Conservation (phyloP, 2,888 invertebrate species). For the Ectemnius lituratus region DNA sequence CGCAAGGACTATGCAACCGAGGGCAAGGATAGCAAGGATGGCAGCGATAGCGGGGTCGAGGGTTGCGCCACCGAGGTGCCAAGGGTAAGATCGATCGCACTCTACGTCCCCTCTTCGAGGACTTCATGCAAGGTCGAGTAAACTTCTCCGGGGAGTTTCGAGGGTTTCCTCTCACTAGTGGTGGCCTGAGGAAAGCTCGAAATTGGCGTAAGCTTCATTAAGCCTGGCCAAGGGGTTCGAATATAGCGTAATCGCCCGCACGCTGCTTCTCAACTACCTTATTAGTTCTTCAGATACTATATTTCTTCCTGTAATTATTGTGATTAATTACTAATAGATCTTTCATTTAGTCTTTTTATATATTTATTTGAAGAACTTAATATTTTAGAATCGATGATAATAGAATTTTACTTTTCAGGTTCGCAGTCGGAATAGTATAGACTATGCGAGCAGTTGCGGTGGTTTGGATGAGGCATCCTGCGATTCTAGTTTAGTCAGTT, state of each 20-base stretch:
- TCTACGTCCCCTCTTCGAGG: neutral
- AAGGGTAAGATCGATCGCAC: conserved; percentile 67
- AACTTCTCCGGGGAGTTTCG: conserved; percentile 1
- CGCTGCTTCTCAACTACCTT: too few species aligned
- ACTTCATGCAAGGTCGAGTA: conserved; percentile 1
- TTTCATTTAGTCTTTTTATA: too few species aligned
- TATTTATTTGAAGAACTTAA: too few species aligned
- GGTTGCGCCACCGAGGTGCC: conserved; percentile 80
- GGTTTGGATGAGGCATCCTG: conserved; percentile 84
- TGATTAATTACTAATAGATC: too few species aligned
- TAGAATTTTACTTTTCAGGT: conserved; percentile 70
- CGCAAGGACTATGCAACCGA: conserved; percentile 63
- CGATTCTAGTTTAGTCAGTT: conserved; percentile 88
- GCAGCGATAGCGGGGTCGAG: conserved; percentile 91
- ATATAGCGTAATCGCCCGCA: neutral
- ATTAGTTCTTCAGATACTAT: too few species aligned
- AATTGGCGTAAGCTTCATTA: conserved; percentile 2
- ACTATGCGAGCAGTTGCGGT: conserved; percentile 84
- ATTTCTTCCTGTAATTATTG: too few species aligned
- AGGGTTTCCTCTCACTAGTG: neutral
- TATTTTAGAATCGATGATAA: too few species aligned
- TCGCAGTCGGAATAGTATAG: conserved; percentile 82
- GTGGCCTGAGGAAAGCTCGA: neutral
- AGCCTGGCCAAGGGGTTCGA: neutral
- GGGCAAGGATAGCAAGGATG: conserved; percentile 79